Conservation (phyloP, 2,113 vertebrate genomes). For the Mus spicilegus region DNA sequence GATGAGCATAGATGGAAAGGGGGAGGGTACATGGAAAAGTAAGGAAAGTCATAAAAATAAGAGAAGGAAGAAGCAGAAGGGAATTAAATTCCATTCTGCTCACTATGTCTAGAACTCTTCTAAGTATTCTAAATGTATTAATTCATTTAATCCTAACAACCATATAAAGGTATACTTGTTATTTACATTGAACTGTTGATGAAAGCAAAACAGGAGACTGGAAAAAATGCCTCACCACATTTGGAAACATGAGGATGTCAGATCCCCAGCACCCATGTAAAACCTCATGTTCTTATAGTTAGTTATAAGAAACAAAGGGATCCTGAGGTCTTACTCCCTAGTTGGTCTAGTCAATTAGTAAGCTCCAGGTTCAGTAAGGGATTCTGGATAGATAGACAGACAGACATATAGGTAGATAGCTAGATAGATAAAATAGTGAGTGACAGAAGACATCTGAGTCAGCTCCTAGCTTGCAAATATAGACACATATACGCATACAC, state of each 20-base stretch:
- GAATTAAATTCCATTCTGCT: neutral
- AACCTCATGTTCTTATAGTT: too few relatives aligned
- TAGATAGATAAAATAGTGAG: neutral
- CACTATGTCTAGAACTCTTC: neutral
- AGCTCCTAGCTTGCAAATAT: neutral
- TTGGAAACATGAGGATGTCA: neutral
- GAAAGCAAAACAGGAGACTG: neutral
- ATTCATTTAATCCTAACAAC: neutral
- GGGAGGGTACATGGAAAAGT: neutral
- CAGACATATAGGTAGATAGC: neutral
- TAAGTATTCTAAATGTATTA: neutral
- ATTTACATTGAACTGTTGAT: neutral
- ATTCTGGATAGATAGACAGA: neutral
- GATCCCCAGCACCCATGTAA: neutral
- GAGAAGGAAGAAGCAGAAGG: neutral
- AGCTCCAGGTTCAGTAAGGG: too few relatives aligned
- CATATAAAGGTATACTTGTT: neutral
- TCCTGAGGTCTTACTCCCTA: neutral
- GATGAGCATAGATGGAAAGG: fast-evolving
- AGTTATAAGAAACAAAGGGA: neutral
- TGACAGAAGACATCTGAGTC: neutral
- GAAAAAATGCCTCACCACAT: neutral
- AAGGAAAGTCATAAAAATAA: neutral
- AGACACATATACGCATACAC: neutral
- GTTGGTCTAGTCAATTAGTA: neutral